These are phyloP conservation scores for Dendrolimus kikuchii DNA, from an alignment of 1,140 invertebrate species.

Conservation along the genomic window DNA sequence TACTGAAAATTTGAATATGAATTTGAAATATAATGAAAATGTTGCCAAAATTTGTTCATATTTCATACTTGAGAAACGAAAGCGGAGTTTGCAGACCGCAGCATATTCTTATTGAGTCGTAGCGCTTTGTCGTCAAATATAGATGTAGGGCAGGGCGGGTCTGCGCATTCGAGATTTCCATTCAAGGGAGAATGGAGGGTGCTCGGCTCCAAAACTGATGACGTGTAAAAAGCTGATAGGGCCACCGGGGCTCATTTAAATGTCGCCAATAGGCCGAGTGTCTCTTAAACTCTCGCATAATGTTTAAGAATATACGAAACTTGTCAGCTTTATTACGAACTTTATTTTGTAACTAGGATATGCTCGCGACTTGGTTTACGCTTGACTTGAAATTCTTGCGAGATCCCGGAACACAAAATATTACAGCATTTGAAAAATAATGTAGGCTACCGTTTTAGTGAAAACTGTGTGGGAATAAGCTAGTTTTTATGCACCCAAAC, in stretches of 20 bases:
- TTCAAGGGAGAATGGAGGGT: slow-evolving; percentile 33
- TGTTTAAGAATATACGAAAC: slow-evolving; percentile 7
- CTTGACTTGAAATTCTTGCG: no score
- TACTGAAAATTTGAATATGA: no score
- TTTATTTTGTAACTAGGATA: no score
- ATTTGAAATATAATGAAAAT: no score
- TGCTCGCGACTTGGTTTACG: no score
- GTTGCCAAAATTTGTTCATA: neutral
- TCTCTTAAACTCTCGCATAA: slow-evolving; percentile 23
- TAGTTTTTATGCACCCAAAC: no score
- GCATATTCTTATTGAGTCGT: slow-evolving; percentile 20
- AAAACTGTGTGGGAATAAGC: no score
- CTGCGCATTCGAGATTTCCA: slow-evolving; percentile 23
- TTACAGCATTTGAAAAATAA: no score
- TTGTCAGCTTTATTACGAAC: slow-evolving; percentile 1
- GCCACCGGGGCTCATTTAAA: slow-evolving; percentile 43
- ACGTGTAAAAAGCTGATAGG: slow-evolving; percentile 49
- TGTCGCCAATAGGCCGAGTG: slow-evolving; percentile 27
- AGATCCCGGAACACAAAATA: no score
- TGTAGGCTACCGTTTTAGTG: no score
- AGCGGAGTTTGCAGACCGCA: slow-evolving; percentile 4
- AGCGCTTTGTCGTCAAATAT: slow-evolving; percentile 22
- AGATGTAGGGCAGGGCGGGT: slow-evolving; percentile 9
- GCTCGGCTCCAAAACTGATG: slow-evolving; percentile 45
- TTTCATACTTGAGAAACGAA: slow-evolving; percentile 1